These are phyloP conservation scores for Leguminivora glycinivorella DNA, from an alignment of 1,140 invertebrate species.

Conservation along the genomic window DNA sequence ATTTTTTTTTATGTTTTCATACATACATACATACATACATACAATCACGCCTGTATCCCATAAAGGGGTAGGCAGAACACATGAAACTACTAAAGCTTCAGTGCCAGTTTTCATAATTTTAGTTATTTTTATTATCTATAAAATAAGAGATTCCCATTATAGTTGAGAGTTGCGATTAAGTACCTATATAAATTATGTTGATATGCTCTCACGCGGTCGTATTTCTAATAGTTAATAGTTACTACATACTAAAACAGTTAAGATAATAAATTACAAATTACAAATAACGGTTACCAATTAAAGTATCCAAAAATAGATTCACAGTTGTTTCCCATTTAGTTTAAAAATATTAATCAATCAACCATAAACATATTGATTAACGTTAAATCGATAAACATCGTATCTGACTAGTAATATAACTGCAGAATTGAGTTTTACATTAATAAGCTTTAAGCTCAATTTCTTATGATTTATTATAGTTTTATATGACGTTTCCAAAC, in stretches of 20 bases:
- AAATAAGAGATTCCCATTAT: too few species aligned
- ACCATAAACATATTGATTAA: background rate
- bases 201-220: too few species aligned
- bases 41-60: too few species aligned
- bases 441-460: background rate
- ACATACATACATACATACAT: too few species aligned
- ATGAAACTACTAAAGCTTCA: too few species aligned
- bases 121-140: too few species aligned
- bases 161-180: too few species aligned
- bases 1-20: too few species aligned
- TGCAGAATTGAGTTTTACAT: background rate
- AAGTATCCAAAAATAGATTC: background rate
- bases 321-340: background rate
- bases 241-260: background rate
- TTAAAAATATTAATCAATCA: background rate
- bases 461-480: background rate
- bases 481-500: background rate
- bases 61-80: too few species aligned
- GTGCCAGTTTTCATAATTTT: too few species aligned
- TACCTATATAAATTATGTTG: too few species aligned
- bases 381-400: background rate
- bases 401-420: background rate
- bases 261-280: too few species aligned
- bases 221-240: background rate
- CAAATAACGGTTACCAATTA: background rate